Percentiles rank a stretch among this genome's conserved stretches.
Conservation (phyloP, 2,113 vertebrate species). For the Sylvietta virens region DNA sequence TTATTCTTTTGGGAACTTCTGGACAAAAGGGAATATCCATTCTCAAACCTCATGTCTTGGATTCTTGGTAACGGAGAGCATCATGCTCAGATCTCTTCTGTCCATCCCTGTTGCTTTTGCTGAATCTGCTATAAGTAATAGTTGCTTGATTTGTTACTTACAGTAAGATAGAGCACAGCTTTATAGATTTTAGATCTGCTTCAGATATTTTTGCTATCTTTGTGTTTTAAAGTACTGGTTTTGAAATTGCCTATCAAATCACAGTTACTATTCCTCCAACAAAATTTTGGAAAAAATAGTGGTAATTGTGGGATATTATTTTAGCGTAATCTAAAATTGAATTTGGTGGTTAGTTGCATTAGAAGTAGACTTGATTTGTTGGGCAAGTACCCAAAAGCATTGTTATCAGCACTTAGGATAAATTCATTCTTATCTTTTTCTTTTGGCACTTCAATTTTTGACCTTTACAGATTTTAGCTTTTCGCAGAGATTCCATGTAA, state of each 20-base stretch:
- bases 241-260: slow-evolving; percentile 29
- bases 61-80: slow-evolving; percentile 67
- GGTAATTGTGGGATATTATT: slow-evolving; percentile 9
- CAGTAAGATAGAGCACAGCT: slow-evolving; percentile 62
- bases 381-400: slow-evolving; percentile 13
- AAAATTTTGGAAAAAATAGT: neutral
- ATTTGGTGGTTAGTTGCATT: slow-evolving; percentile 29
- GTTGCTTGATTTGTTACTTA: slow-evolving; percentile 60
- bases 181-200: slow-evolving; percentile 54
- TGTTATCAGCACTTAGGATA: neutral
- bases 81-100: slow-evolving; percentile 53
- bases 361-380: slow-evolving; percentile 29
- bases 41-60: slow-evolving; percentile 61
- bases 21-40: slow-evolving; percentile 67
- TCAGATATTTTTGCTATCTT: slow-evolving; percentile 55
- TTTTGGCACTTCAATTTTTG: neutral
- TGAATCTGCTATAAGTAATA: slow-evolving; percentile 38
- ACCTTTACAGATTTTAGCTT: neutral
- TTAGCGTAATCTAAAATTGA: slow-evolving; percentile 8
- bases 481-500: neutral
- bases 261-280: slow-evolving; percentile 2
- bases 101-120: slow-evolving; percentile 44
- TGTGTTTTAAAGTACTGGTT: slow-evolving; percentile 54
- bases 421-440: neutral
- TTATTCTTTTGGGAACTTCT: slow-evolving; percentile 77